Conservation (phyloP, 2,888 invertebrate species). For the Fabriciana adippe region DNA sequence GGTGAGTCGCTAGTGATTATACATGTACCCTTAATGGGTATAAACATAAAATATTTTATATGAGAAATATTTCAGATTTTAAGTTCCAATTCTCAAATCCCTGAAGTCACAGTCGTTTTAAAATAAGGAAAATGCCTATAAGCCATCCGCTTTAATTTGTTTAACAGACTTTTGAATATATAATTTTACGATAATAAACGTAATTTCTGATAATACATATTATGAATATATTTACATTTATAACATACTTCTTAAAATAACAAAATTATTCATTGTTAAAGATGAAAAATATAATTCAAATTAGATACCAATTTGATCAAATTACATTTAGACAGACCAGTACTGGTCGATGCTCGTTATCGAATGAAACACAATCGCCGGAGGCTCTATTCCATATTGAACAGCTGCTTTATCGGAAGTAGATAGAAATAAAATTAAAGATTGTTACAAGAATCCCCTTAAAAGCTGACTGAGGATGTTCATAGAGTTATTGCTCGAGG, state of each 20-base stretch:
- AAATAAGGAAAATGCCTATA: no score
- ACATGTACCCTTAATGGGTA: no score
- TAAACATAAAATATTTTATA: no score
- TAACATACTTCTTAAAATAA: background rate
- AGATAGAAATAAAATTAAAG: conserved; percentile 21
- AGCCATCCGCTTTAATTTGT: no score
- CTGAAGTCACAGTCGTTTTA: no score
- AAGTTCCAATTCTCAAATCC: no score
- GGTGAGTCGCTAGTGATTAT: no score
- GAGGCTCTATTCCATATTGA: conserved; percentile 51
- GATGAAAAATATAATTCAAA: conserved; percentile 7
- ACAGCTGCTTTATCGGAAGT: conserved; percentile 26
- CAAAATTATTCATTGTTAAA: background rate
- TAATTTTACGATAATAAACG: no score
- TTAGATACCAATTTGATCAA: conserved; percentile 10
- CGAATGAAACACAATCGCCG: conserved; percentile 56
- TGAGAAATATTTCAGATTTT: no score
- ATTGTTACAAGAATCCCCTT: conserved; percentile 17
- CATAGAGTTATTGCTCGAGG: conserved; percentile 18
- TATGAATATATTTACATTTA: no score
- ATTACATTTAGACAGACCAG: conserved; percentile 9
- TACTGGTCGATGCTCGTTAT: conserved; percentile 50
- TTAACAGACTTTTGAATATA: no score
- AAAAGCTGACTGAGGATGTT: background rate
- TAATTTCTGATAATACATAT: no score